Base-by-base conservation (phyloP, 1,140 invertebrate genomes). In the Drosophila mayri region DNA sequence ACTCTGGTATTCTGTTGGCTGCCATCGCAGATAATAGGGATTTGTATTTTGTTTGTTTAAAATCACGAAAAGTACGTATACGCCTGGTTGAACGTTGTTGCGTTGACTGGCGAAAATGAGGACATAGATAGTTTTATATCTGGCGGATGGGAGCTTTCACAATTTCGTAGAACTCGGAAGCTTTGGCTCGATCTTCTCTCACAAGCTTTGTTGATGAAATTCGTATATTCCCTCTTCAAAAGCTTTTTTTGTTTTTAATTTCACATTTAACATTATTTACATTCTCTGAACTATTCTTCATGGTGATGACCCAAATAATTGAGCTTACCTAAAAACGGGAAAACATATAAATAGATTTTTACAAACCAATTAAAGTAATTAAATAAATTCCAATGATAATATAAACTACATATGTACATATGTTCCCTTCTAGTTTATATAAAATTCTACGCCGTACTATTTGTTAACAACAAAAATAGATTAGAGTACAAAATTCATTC, bases 1-100 rank as follows among this genome's bases (percentile, higher is more conserved):
- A 92, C 4, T 76, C 59, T 11, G 90, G 90, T 6, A 81, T 50
- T 58, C 71, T 75, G 5, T 40, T 71, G 12, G 10, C 43, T 4
- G 70, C 37, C 60, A 87, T 88, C 43, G 20, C 43, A 28, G 28
- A 57, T 55, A 20, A 22, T 58, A 32, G 58, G 25, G 12, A 47
- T 52, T 38, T 11, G 9, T 28, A 35, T 20, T 59, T 43, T 9
- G 1, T 7, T 22, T 37, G 14, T 9, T 25, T 11, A 7, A 25
- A 55, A 52, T 55, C 43, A 12, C 35, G 12, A 47, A 37, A 43
- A 76, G 50, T 16, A 38, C 41, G 41, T 28, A 41, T 37, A 38
- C 43, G 38, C 22, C 32, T 14, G 8, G 64, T 35, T 61, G 12
- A 28, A 32, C 14, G 14, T 5, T 25, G n/a, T 49, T 60, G 44